phyloP scores from a whole-genome alignment of 37 sponge, comb jelly and placozoan genomes.

The Eunapius fragilis region DNA sequence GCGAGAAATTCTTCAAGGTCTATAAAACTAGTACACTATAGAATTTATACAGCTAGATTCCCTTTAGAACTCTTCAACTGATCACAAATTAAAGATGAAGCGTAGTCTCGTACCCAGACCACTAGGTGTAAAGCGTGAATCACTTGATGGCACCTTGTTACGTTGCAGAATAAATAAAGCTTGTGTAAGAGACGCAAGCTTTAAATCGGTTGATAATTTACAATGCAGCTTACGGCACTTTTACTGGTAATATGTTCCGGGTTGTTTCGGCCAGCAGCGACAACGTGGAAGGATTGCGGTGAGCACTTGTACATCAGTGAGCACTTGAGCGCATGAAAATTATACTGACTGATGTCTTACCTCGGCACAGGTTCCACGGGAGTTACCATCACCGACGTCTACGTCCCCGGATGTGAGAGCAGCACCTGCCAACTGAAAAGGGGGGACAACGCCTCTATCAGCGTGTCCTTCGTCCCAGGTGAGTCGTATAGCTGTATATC shows the following conservation, averaged over 20 bases:
- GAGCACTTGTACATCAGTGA: background rate
- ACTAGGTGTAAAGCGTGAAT: too few relatives aligned
- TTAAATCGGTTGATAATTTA: too few relatives aligned
- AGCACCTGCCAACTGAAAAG: conserved; percentile 28
- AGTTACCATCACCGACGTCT: conserved; percentile 11
- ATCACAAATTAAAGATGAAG: too few relatives aligned
- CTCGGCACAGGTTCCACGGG: background rate
- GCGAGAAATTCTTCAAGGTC: too few relatives aligned
- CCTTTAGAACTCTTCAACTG: too few relatives aligned
- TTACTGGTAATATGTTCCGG: too few relatives aligned
- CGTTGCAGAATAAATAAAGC: background rate
- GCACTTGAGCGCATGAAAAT: background rate
- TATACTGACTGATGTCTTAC: background rate
- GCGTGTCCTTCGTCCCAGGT: conserved; percentile 13
- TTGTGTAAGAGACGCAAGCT: background rate
- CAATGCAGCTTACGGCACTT: too few relatives aligned
- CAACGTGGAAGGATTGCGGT: background rate
- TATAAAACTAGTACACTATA: too few relatives aligned
- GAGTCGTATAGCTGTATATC: background rate
- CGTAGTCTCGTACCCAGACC: too few relatives aligned
- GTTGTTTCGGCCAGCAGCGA: background rate
- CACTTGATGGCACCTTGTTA: background rate
- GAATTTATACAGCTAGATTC: too few relatives aligned
- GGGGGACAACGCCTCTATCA: conserved; percentile 26
- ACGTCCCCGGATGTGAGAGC: conserved; percentile 9